Evolutionary conservation across 2,113 vertebrate species (phyloP).

Genomic region (Eretmochelys imbricata): DNA sequence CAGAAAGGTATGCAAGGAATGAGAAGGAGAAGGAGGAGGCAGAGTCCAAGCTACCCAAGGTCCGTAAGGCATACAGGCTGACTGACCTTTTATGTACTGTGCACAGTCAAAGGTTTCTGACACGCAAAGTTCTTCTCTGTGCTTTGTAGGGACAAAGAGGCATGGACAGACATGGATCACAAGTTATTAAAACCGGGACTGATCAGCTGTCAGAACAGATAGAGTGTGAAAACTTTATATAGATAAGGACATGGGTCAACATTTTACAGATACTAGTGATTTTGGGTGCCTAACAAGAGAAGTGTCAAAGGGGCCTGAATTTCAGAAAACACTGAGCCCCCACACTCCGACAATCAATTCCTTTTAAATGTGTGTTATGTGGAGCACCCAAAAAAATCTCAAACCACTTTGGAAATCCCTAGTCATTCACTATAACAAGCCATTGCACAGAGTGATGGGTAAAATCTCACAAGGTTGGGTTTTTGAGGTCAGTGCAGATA

Average conservation of each 20-base stretch:
- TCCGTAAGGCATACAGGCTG: conserved; percentile 50
- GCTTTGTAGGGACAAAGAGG: neutral
- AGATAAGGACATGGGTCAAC: conserved; percentile 23
- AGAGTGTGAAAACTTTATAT: conserved; percentile 16
- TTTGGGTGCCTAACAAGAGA: neutral
- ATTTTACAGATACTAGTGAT: conserved; percentile 7
- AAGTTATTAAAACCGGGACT: conserved; percentile 35
- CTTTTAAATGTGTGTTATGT: neutral
- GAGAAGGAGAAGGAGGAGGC: conserved; percentile 62
- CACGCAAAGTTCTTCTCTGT: neutral
- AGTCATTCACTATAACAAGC: neutral
- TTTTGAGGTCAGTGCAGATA: neutral
- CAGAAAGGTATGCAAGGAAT: conserved; percentile 70
- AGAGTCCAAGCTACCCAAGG: conserved; percentile 23
- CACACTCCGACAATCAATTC: neutral
- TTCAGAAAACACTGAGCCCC: neutral
- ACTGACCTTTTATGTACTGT: conserved; percentile 56
- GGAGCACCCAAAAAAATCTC: neutral
- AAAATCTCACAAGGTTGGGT: neutral
- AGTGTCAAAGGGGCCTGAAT: neutral
- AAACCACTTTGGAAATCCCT: neutral
- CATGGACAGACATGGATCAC: neutral
- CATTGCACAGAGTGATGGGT: neutral
- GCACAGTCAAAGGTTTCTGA: conserved; percentile 28
- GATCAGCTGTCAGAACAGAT: conserved; percentile 25